phyloP scores from a whole-genome alignment of 2,797 vertebrate species.

The Toxotes lorentzi region DNA sequence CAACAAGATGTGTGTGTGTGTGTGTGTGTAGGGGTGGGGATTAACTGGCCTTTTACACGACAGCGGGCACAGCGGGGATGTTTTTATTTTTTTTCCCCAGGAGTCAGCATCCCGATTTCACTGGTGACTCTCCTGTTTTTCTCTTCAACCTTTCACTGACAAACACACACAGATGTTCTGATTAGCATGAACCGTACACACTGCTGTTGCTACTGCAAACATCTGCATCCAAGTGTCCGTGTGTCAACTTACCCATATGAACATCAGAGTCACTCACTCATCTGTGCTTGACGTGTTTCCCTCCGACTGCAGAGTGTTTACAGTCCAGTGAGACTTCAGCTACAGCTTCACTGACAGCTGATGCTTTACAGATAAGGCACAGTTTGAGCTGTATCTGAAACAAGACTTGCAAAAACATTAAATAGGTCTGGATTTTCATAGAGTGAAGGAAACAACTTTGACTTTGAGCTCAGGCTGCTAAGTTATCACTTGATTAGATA shows the following conservation, averaged over 20 bases:
- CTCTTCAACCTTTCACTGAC: background rate
- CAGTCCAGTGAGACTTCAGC: too few relatives aligned
- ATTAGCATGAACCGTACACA: too few relatives aligned
- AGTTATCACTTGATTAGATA: background rate
- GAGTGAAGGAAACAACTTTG: background rate
- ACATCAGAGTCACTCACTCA: too few relatives aligned
- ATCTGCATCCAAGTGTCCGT: too few relatives aligned
- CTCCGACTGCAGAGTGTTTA: too few relatives aligned
- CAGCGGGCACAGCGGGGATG: background rate
- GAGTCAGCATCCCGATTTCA: slow-evolving; percentile 47
- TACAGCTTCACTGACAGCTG: background rate
- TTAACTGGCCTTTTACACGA: slow-evolving; percentile 44
- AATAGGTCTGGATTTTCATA: too few relatives aligned
- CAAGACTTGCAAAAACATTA: background rate
- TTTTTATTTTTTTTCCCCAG: slow-evolving; percentile 25
- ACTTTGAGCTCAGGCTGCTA: background rate
- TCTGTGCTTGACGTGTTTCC: too few relatives aligned
- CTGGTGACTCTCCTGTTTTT: slow-evolving; percentile 3
- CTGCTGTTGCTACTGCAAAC: too few relatives aligned
- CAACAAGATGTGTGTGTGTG: slow-evolving; percentile 24
- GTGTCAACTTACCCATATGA: too few relatives aligned
- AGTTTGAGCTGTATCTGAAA: slow-evolving; percentile 12
- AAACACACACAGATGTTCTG: background rate
- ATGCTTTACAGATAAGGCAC: slow-evolving; percentile 16
- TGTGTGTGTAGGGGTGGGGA: slow-evolving; percentile 9